Evolutionary conservation across 2,888 invertebrate species (phyloP).

Genomic region (Lasioglossum figueresi): DNA sequence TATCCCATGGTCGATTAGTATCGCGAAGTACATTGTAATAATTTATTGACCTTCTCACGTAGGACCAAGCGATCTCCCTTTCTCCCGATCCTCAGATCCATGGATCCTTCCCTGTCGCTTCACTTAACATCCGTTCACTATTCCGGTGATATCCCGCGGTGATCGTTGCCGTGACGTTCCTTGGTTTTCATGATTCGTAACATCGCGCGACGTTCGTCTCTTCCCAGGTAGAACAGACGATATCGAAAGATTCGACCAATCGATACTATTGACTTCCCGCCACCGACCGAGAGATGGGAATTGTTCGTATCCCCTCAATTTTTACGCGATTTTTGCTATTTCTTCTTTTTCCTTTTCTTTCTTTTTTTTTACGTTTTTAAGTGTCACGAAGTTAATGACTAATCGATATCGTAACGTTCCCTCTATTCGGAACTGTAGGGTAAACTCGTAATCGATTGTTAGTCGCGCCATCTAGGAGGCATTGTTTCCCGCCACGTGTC

Average conservation of each 20-base stretch:
- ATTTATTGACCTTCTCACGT: conserved; percentile 61
- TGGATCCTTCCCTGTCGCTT: conserved; percentile 13
- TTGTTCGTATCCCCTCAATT: conserved; percentile 17
- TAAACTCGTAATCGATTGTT: conserved; percentile 26
- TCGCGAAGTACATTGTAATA: conserved; percentile 54
- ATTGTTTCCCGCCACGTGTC: conserved; percentile 7
- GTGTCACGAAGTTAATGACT: conserved; percentile 6
- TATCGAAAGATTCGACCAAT: background rate
- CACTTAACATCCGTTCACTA: background rate
- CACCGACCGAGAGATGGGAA: conserved; percentile 24
- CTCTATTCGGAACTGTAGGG: conserved; percentile 33
- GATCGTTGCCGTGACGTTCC: conserved; percentile 27
- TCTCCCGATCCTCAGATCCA: conserved; percentile 13
- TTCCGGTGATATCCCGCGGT: conserved; percentile 25
- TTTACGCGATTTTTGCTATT: background rate
- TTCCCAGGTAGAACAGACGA: conserved; percentile 54
- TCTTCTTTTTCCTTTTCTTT: background rate
- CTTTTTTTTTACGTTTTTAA: background rate
- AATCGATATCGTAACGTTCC: conserved; percentile 39
- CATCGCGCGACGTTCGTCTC: conserved; percentile 47
- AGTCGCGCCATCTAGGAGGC: conserved; percentile 10
- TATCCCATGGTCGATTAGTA: conserved; percentile 60
- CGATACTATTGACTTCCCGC: background rate
- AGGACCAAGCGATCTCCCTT: conserved; percentile 60
- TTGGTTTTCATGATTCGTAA: conserved; percentile 18